Conservation (phyloP, 2,888 invertebrate genomes). For the Plagodis dolabraria region DNA sequence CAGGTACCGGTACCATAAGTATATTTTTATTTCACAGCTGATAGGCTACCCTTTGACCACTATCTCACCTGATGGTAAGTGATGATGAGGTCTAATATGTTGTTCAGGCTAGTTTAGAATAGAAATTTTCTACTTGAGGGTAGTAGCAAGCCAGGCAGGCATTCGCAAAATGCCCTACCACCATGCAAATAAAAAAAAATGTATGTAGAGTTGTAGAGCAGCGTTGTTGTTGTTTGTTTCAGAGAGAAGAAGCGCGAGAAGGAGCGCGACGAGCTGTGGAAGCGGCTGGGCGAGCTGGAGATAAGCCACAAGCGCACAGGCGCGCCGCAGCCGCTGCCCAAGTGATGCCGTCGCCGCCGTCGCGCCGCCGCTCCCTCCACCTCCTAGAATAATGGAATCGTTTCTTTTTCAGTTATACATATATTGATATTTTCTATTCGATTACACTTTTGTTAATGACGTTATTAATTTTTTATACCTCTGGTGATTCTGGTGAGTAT, state of each 20-base stretch:
- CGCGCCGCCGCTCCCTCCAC: slow-evolving; percentile 68
- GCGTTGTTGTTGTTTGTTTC: slow-evolving; percentile 32
- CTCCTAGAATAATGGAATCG: slow-evolving; percentile 70
- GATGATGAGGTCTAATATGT: too few species aligned
- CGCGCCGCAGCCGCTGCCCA: slow-evolving; percentile 60
- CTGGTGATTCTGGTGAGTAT: slow-evolving; percentile 62
- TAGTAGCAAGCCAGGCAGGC: too few species aligned
- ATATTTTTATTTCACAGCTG: too few species aligned
- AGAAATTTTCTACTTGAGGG: too few species aligned
- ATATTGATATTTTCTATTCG: slow-evolving; percentile 81
- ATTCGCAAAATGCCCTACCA: too few species aligned
- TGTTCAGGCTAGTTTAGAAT: too few species aligned
- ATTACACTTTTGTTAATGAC: slow-evolving; percentile 82
- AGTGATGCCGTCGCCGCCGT: slow-evolving; percentile 52
- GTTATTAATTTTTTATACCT: slow-evolving; percentile 80
- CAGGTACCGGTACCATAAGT: too few species aligned
- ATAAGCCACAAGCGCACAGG: slow-evolving; percentile 85
- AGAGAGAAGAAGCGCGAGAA: slow-evolving; percentile 97
- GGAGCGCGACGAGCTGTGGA: slow-evolving; percentile 99
- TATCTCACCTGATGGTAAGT: too few species aligned
- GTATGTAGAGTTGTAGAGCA: slow-evolving; percentile 80
- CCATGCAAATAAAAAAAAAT: too few species aligned
- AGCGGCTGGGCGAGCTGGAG: slow-evolving; percentile 96
- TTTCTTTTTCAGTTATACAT: slow-evolving; percentile 79
- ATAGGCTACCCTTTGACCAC: too few species aligned